These are phyloP conservation scores for Calliphora vicina DNA, from an alignment of 1,140 invertebrate species.

Conservation along the genomic window DNA sequence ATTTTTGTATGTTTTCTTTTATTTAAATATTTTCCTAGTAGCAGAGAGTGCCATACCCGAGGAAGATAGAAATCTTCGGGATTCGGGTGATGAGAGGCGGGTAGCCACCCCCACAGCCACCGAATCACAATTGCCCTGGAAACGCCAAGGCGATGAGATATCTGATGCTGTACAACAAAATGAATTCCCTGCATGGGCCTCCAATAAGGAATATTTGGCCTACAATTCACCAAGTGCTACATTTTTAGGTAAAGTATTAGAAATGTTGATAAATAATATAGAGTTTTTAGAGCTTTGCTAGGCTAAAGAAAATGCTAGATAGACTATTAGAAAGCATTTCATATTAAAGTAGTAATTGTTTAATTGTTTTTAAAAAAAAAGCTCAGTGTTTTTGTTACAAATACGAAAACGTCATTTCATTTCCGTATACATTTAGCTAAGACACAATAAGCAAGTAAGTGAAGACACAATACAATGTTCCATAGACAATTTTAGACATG, in stretches of 20 bases:
- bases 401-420: no score
- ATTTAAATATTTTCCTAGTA: conserved; percentile 43
- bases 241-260: conserved; percentile 76
- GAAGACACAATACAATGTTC: no score
- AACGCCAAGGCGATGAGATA: conserved; percentile 77
- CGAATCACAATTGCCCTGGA: conserved; percentile 89
- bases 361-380: no score
- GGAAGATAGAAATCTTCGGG: conserved; percentile 58
- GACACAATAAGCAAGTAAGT: no score
- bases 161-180: conserved; percentile 79
- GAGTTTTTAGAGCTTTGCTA: no score
- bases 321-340: no score
- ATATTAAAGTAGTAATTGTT: no score
- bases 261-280: background rate
- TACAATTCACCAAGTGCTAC: conserved; percentile 91
- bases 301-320: no score
- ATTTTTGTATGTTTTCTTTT: background rate
- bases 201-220: conserved; percentile 91
- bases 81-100: conserved; percentile 64
- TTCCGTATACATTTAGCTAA: no score
- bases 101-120: conserved; percentile 85
- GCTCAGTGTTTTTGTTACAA: no score
- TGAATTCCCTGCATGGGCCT: conserved; percentile 91
- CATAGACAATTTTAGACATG: no score
- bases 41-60: conserved; percentile 60